Base-by-base conservation (phyloP, 1,140 invertebrate species). In the Pseudomyrmex flavicornis region DNA sequence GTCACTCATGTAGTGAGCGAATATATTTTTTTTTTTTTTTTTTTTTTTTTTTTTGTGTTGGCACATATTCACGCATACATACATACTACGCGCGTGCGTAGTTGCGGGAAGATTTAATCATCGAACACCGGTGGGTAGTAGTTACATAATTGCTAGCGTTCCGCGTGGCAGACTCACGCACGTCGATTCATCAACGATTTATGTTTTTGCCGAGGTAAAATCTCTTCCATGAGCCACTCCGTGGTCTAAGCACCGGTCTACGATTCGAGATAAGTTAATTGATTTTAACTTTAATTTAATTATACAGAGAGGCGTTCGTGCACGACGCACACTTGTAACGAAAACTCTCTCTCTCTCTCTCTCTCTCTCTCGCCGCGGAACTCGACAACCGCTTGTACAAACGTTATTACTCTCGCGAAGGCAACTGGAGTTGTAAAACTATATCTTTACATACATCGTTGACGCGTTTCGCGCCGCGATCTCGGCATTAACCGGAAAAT, bases 251-350 rank as follows among this genome's bases (percentile, higher is more conserved):
- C 52, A 48, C 35, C 35, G 75, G n/a, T 9, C 17, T 10, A 48
- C 66, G 72, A 83, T 70, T 76, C 83, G 61, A 2, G 8, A 12
- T 44, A 48, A 13, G 63, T 63, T 75, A 87, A 88, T 88, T 87
- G 86, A 88, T 84, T 88, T 87, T 84, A 85, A 66, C 85, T 85
- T 87, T 82, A 85, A 88, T 88, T 88, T 69, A 87, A 88, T 88
- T 85, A 17, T 17, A 88, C 54, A 54, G 17, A 74, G 70, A 46
- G 56, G 65, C 82, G 66, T 56, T 35, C 35, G 35, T 35, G 35
- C 35, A 7, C 68, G 75, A 73, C 82, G 65, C 87, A 68, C 58
- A 54, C 69, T 73, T 63, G 76, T 76, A 65, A 66, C 72, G 58
- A 26, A 52, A 79, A 83, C 52, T 46, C 20, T 65, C 44, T 15